Base-by-base conservation (phyloP, 2,888 invertebrate species). In the Metacarcinus magister region DNA sequence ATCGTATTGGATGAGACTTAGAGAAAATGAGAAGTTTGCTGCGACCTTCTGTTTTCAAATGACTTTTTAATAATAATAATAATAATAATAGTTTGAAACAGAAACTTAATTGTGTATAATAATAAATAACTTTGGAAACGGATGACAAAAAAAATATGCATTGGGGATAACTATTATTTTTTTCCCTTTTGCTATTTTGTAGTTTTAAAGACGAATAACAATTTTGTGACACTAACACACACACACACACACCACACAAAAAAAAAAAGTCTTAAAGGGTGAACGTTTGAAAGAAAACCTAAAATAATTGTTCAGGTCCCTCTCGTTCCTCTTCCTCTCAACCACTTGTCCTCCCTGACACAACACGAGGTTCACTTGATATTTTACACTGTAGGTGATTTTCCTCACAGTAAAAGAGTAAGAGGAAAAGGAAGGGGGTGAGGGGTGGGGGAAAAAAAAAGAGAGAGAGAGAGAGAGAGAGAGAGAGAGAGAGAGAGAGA, bases 1-100 rank as follows among this genome's bases (percentile, higher is more conserved):
- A 67, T 67, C 67, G 19, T n/a, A 67, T 67, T 67, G 67, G 67
- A 67, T 5, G 44, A 44, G 91, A 91, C 44, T 44, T 10, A 91
- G 44, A 91, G 91, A 91, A 46, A 91, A 46, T n/a, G 91, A 91
- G 91, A 91, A 67, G 67, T 67, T 67, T 67, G 67, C 67, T 23
- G 19, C 19, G 16, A 67, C 67, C 5, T 67, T n/a, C 19, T 4
- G 67, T 23, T 67, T 67, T 67, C 16, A 23, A 8, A 23, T 67
- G 67, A 10, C 23, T 23, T 4, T 67, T 67, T 67, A 5, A 67
- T 67, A 1, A 16, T 67, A 23, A 16, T 54, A 54, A 16, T 54
- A 67, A 16, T n/a, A 67, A 16, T 67, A 67, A 16, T 67, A 67
- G n/a, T 48, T 67, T 4, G 54, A 13, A 54, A 10, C 16, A 7